Evolutionary conservation across 2,113 vertebrate species (phyloP), one percentile per base, ranked within the genome.

Genomic region (Pangasianodon hypophthalmus): DNA sequence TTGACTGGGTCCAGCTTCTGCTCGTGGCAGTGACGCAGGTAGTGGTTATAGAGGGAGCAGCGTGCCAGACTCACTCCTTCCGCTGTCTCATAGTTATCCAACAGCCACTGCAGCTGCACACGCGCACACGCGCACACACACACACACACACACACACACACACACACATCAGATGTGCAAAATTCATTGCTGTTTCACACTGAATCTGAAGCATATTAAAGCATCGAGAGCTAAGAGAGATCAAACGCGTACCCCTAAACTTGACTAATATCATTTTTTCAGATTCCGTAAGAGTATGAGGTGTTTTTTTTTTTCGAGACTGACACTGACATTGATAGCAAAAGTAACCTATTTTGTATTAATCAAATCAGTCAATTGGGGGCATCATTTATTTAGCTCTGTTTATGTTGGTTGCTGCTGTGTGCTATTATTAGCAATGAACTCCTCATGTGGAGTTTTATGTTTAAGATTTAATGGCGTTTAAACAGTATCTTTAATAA

Each of bases 1-100:
- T 99, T 99, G 91, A 99, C 98, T 0, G 98, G 98, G 90, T 99
- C 98, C 93, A 99, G 96, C 87, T 98, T 99, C 96, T 99, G 98
- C 87, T 99, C 98, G 94, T 99, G 98, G 94, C 98, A 99, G 96
- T 99, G 98, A 48, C 98, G 92, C 64, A 99, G 94, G 95, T 99
- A 99, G 92, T 99, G 98, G 96, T 97, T 98, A 93, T 99, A 99
- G 3, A 99, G 96, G 1, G 98, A 99, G 93, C 98, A 98, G 16
- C 98, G 92, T 52, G 98, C 97, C 29, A 99, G 96, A 92, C 98
- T 99, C 79, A 99, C 98, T 0, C 98, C 98, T 85, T 99, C 98
- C 0, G 98, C 98, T 0, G 98, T 99, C 94, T 99, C 98, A 0
- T 99, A 99, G 93, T 99, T 99, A 90, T 99, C 98, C 94, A 99